Percentiles rank a stretch among this genome's conserved stretches.
Evolutionary conservation across 2,888 invertebrate species (phyloP).

Genomic region (Biston stratarius): DNA sequence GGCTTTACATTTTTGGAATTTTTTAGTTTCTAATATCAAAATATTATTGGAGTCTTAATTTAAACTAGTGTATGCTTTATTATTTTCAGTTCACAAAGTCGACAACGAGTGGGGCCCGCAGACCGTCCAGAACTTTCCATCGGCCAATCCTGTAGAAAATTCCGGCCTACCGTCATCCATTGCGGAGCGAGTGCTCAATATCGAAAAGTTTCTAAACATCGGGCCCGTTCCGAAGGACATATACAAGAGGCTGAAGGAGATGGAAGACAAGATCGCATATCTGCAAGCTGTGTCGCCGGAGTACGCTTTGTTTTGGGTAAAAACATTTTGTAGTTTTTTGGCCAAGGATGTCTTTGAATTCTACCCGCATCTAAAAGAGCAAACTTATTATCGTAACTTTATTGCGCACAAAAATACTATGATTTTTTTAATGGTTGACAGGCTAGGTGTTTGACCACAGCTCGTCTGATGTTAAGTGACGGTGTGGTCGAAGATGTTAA

Average conservation of each 20-base stretch:
- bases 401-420: too few species aligned
- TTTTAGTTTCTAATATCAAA: too few species aligned
- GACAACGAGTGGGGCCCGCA: conserved; percentile 91
- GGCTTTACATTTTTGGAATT: too few species aligned
- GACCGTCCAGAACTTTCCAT: conserved; percentile 62
- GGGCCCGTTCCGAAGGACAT: conserved; percentile 87
- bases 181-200: conserved; percentile 88
- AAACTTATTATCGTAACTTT: too few species aligned
- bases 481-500: too few species aligned
- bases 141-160: conserved; percentile 44
- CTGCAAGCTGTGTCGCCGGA: conserved; percentile 93
- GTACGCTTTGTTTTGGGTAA: conserved; percentile 88
- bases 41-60: too few species aligned
- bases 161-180: conserved; percentile 85
- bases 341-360: too few species aligned
- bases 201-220: conserved; percentile 88
- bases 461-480: too few species aligned
- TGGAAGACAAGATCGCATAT: conserved; percentile 91
- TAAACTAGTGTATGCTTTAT: background rate
- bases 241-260: conserved; percentile 89
- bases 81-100: conserved; percentile 88
- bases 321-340: conserved; percentile 16
- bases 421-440: too few species aligned
- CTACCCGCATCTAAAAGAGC: too few species aligned
- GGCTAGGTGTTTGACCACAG: too few species aligned